Evolutionary conservation across 2,888 invertebrate species (phyloP).

Genomic region (Yponomeuta evonymella): DNA sequence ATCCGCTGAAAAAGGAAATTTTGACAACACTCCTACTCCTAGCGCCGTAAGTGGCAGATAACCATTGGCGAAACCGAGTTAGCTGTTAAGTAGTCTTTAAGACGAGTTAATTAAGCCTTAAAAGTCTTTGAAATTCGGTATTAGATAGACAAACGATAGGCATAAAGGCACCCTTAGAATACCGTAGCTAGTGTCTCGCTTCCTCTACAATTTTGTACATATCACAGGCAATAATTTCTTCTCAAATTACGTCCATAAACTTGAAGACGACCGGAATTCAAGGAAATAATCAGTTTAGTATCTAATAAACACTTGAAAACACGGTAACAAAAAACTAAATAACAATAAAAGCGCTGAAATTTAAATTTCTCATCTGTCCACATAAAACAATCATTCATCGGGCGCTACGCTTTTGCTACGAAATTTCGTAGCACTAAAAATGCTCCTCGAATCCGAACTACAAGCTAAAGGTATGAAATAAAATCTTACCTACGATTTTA

Average conservation of each 20-base stretch:
- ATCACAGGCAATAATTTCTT: not conserved
- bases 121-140: too few species aligned
- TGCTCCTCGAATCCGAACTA: not conserved
- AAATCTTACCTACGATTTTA: not conserved
- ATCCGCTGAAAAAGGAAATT: too few species aligned
- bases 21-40: too few species aligned
- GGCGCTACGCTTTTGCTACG: slow-evolving; percentile 13
- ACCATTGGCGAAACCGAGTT: too few species aligned
- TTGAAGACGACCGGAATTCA: not conserved
- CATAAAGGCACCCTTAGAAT: too few species aligned
- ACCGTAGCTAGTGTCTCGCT: too few species aligned
- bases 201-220: not conserved
- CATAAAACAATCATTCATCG: slow-evolving; percentile 2
- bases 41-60: too few species aligned
- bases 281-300: not conserved
- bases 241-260: not conserved
- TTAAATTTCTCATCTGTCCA: not conserved
- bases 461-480: not conserved
- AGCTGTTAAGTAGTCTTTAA: too few species aligned
- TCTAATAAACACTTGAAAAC: not conserved
- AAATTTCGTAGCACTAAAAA: slow-evolving; percentile 12
- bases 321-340: not conserved
- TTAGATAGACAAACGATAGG: too few species aligned
- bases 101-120: too few species aligned
- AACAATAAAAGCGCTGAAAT: not conserved